phyloP scores from a whole-genome alignment of 2,888 invertebrate species.

The Agelastica alni region DNA sequence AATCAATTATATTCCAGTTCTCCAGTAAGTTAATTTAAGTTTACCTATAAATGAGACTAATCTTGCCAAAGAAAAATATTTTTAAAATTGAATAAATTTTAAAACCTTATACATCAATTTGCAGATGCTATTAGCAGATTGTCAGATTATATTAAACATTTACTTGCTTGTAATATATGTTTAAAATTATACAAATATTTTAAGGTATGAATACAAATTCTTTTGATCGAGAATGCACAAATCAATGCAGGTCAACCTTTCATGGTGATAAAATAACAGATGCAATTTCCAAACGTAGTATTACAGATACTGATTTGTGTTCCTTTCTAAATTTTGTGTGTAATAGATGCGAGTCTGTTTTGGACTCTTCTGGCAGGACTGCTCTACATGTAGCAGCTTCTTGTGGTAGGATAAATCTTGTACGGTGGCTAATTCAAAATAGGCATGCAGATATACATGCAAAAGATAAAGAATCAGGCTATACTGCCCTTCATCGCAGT shows the following conservation, averaged over 20 bases:
- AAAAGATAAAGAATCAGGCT: conserved; percentile 73
- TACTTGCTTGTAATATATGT: too few species aligned
- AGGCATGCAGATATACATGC: conserved; percentile 65
- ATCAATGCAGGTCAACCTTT: conserved; percentile 61
- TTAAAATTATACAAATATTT: too few species aligned
- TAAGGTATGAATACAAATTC: conserved; percentile 5
- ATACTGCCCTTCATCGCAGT: conserved; percentile 80
- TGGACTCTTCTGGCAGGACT: conserved; percentile 67
- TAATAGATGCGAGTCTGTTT: conserved; percentile 54
- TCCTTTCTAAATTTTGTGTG: conserved; percentile 53
- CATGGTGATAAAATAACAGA: conserved; percentile 67
- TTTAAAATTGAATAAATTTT: too few species aligned
- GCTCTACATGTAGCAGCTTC: conserved; percentile 80
- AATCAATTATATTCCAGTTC: too few species aligned
- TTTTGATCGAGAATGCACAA: conserved; percentile 60
- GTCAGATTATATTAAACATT: too few species aligned
- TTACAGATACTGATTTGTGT: conserved; percentile 62
- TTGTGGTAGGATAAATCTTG: conserved; percentile 68
- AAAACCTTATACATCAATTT: too few species aligned
- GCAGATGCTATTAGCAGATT: too few species aligned
- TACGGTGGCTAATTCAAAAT: conserved; percentile 63
- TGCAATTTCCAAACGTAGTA: conserved; percentile 67
- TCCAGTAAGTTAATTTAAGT: too few species aligned
- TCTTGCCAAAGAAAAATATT: too few species aligned
- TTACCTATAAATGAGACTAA: too few species aligned